Evolutionary conservation across 2,113 vertebrate genomes (phyloP), one percentile per base, ranked within the genome.

Genomic region (Hippocampus barbouri): DNA sequence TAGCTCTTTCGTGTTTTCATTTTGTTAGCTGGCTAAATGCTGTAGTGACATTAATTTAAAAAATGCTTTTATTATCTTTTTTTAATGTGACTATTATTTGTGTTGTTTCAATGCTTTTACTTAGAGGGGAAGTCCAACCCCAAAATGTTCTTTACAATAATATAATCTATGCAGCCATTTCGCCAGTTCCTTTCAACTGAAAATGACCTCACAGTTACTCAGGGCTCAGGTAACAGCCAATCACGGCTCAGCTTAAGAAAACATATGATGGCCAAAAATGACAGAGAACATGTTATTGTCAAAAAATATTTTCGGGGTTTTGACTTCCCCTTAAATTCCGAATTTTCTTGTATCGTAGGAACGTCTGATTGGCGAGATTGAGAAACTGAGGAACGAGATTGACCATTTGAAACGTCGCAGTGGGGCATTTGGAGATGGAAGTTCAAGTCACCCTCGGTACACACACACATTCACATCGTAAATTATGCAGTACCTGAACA

Each of bases 361-460:
- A 75, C 93, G 95, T 45, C 87, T 98, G 81, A 95, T 96, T 0
- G 95, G 96, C 0, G 97, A 98, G 91, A 97, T 98, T 2, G 96
- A 98, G 78, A 98, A 97, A 75, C 88, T 98, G 77, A 93, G 96
- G 78, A 87, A 94, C 66, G 97, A 98, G 90, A 93, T 98, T 0
- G 97, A 98, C 84, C 96, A 97, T 83, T 90, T 97, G 87, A 97
- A 97, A 81, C 93, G 94, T 68, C 93, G 95, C 77, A 96, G 95
- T 59, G 95, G 94, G 16, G 91, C 88, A 0, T 96, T 96, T 25
- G 94, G 92, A 84, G 96, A 98, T 54, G 92, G 93, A 47, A 78
- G 59, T 61, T 61, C 59, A 18, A 61, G 94, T 75, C 95, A 95
- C 47, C 77, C 93, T 63, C 94, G 97, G 97, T 98, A 93, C 87